Conservation (phyloP, 2,888 invertebrate genomes). For the Erynnis tages region DNA sequence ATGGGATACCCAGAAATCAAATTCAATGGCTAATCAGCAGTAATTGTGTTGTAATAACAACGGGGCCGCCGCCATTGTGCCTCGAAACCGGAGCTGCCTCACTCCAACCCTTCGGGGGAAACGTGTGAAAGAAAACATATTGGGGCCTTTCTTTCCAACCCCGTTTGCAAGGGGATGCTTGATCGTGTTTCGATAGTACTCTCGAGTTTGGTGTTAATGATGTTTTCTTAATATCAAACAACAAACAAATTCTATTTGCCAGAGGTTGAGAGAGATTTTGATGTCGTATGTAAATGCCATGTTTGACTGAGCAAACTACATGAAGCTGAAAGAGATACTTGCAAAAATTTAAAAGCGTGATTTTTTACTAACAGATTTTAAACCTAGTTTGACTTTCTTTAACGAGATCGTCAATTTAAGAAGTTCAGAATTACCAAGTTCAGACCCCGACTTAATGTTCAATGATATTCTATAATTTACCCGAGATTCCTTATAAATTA, state of each 20-base stretch:
- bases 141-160: conserved; percentile 35
- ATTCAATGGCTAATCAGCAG: conserved; percentile 45
- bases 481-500: no score
- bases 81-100: conserved; percentile 36
- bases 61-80: conserved; percentile 39
- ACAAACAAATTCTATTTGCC: neutral
- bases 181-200: conserved; percentile 3
- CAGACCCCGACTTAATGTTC: no score
- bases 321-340: no score
- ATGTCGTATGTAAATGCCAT: no score
- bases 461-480: no score
- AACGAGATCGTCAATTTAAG: no score
- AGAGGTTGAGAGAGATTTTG: no score
- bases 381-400: no score
- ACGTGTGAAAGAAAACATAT: conserved; percentile 49
- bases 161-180: conserved; percentile 26
- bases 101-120: conserved; percentile 37
- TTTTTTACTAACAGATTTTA: no score
- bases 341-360: no score
- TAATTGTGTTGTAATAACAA: conserved; percentile 44
- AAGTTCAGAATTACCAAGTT: no score
- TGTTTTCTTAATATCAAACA: neutral
- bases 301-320: no score
- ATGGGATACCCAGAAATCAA: conserved; percentile 25
- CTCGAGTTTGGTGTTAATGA: neutral